phyloP scores from a whole-genome alignment of 37 sponge, comb jelly and placozoan species.

The Corticium candelabrum region DNA sequence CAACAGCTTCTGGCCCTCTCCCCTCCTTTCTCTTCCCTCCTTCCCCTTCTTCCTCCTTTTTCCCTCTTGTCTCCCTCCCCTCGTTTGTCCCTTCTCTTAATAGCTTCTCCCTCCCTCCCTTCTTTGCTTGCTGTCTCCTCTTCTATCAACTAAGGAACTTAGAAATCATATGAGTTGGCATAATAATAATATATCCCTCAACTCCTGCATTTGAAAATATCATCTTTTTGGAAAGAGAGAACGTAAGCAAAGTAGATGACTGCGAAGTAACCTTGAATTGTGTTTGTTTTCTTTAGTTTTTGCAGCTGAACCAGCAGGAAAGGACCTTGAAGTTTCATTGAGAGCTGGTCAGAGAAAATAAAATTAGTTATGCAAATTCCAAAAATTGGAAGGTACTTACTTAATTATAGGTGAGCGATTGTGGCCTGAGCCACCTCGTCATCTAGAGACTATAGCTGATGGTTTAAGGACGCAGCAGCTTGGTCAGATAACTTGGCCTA shows the following conservation, averaged over 20 bases:
- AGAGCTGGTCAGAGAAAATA: too few relatives aligned
- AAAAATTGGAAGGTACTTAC: too few relatives aligned
- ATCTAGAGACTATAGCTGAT: background rate
- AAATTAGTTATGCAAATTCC: too few relatives aligned
- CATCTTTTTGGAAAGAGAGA: too few relatives aligned
- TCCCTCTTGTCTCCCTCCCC: background rate
- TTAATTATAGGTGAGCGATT: slow-evolving; percentile 1
- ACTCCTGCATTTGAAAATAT: too few relatives aligned
- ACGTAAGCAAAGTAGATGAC: background rate
- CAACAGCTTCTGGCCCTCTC: background rate
- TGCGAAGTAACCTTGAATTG: background rate
- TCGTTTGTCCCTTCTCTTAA: background rate
- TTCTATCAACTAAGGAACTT: background rate
- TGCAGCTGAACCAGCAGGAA: background rate
- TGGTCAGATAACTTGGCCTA: slow-evolving; percentile 1
- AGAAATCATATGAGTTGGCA: too few relatives aligned
- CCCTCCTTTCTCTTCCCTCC: background rate
- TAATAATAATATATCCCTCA: too few relatives aligned
- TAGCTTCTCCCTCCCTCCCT: background rate
- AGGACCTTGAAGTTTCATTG: background rate
- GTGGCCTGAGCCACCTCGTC: slow-evolving; percentile 8
- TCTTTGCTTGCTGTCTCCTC: background rate
- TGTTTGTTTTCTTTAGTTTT: background rate
- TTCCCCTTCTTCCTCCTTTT: background rate
- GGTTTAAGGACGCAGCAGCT: background rate